Conservation (phyloP, 2,797 vertebrate genomes). For the Sebastiscus tertius region DNA sequence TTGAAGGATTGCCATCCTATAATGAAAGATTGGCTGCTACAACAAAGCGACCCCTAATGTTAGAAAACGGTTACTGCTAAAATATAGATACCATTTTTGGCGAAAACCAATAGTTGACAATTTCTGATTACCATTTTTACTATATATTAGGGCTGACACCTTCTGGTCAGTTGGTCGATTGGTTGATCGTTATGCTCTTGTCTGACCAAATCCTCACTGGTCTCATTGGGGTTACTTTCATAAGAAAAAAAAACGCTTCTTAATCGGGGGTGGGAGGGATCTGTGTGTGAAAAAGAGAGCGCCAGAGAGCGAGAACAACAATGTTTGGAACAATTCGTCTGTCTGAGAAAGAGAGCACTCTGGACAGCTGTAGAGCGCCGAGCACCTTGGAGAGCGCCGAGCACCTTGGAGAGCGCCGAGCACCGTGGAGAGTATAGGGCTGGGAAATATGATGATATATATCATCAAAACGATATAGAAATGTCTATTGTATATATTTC, state of each 20-base stretch:
- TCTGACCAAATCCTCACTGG: background rate
- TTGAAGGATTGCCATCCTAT: background rate
- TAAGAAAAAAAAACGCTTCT: background rate
- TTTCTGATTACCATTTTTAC: no score
- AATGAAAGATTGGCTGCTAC: background rate
- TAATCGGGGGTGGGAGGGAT: background rate
- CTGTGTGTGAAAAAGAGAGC: background rate
- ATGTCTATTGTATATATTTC: no score
- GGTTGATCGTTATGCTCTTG: background rate
- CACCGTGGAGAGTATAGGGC: background rate
- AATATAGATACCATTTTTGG: background rate
- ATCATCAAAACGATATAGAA: no score
- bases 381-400: no score
- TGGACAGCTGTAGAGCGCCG: background rate
- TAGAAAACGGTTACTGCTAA: background rate
- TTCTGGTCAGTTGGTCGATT: background rate
- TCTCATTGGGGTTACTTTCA: background rate
- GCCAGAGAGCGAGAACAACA: background rate
- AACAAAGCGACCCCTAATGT: conserved; percentile 10
- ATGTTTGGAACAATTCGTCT: background rate
- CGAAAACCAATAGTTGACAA: background rate
- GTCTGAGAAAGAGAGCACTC: background rate
- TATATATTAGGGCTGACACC: background rate
- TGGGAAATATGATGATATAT: no score
- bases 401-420: no score